Percentiles rank a stretch among this genome's conserved stretches.
phyloP scores from a whole-genome alignment of 2,113 vertebrate species.

The Talpa occidentalis region DNA sequence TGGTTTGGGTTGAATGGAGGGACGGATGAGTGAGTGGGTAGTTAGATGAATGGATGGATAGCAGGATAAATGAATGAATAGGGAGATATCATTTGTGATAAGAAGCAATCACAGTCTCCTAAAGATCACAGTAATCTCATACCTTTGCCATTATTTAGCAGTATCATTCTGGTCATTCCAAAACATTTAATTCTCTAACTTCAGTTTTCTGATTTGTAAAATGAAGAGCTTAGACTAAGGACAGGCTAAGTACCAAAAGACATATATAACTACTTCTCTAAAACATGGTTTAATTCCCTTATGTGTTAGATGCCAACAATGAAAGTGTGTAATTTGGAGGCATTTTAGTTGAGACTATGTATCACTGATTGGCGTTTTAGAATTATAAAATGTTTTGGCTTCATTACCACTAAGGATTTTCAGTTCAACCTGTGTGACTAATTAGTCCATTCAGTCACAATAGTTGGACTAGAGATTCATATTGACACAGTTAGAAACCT shows the following conservation, averaged over 20 bases:
- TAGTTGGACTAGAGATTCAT: slow-evolving; percentile 5
- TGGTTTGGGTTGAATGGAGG: not conserved
- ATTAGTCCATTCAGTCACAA: slow-evolving; percentile 38
- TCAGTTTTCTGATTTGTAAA: not conserved
- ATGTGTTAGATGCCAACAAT: not conserved
- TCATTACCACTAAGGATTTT: slow-evolving; percentile 50
- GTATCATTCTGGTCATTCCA: not conserved
- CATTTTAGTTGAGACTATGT: not conserved
- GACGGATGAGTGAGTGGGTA: not conserved
- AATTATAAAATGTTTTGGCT: slow-evolving; percentile 34
- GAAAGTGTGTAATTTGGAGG: not conserved
- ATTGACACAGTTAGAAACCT: slow-evolving; percentile 2
- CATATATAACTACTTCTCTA: not conserved
- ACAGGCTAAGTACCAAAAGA: not conserved
- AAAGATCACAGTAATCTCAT: not conserved
- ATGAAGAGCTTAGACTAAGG: not conserved
- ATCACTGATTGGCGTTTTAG: not conserved
- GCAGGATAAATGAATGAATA: not conserved
- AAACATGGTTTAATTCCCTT: not conserved
- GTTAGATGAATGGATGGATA: not conserved
- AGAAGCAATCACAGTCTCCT: not conserved
- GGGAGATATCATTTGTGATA: not conserved
- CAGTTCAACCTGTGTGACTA: slow-evolving; percentile 57
- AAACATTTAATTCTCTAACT: not conserved
- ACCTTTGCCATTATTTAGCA: not conserved